A percentile compares a stretch with the other conserved stretches of the same genome.
Conservation (phyloP, 2,113 vertebrate species). For the Shinisaurus crocodilurus region DNA sequence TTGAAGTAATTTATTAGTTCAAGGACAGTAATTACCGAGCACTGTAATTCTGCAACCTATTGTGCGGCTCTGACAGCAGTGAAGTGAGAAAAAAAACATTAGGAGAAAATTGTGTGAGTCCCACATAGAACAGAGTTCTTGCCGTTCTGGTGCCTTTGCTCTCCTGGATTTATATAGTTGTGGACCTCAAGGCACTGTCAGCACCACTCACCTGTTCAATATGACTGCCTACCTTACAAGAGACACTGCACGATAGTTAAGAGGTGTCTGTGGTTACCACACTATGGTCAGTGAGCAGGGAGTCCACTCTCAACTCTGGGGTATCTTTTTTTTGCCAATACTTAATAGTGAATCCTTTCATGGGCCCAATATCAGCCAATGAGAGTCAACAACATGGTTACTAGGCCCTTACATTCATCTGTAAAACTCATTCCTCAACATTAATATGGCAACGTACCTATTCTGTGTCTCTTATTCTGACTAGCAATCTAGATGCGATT, state of each 20-base stretch:
- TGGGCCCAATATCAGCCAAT: too few species aligned
- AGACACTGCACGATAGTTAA: too few species aligned
- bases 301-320: neutral
- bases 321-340: too few species aligned
- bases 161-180: neutral
- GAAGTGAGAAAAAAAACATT: neutral
- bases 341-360: too few species aligned
- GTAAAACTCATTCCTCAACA: too few species aligned
- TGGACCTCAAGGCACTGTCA: neutral
- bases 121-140: neutral
- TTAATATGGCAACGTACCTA: too few species aligned
- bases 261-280: too few species aligned
- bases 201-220: neutral
- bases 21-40: neutral
- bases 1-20: neutral
- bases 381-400: too few species aligned
- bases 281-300: too few species aligned
- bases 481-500: too few species aligned
- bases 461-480: too few species aligned
- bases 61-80: neutral
- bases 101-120: neutral
- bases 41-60: neutral
- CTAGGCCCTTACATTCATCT: too few species aligned
- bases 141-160: neutral
- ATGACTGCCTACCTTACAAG: neutral